phyloP scores from a whole-genome alignment of 2,113 vertebrate genomes.

The Pterocles burchelli region DNA sequence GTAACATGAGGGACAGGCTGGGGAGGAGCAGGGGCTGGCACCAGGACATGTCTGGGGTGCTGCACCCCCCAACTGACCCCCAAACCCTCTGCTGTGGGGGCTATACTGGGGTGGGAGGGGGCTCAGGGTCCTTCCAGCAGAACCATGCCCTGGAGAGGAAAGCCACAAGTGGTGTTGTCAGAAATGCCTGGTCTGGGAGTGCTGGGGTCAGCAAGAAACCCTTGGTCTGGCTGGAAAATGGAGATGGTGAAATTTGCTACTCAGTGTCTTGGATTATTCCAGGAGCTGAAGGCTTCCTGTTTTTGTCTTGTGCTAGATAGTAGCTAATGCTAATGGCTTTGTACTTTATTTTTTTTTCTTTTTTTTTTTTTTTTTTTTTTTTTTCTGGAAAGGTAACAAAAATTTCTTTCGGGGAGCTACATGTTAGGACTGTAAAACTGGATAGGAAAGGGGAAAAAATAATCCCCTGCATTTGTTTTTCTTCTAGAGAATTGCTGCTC shows the following conservation, averaged over 20 bases:
- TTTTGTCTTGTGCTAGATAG: background rate
- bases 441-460: background rate
- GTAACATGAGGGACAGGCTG: background rate
- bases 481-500: background rate
- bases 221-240: background rate
- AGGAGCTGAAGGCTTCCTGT: background rate
- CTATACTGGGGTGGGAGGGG: background rate
- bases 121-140: accelerated
- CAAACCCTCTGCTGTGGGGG: too few relatives aligned
- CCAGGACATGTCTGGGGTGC: background rate
- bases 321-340: background rate
- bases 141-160: background rate
- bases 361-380: too few relatives aligned
- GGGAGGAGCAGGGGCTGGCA: background rate
- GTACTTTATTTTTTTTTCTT: too few relatives aligned
- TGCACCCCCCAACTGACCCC: background rate
- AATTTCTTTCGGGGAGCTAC: background rate
- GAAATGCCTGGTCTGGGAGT: background rate
- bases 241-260: background rate
- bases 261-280: background rate
- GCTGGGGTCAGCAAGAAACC: background rate
- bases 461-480: background rate
- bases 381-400: background rate
- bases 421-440: background rate
- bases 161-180: background rate